Percentiles rank a stretch among this genome's conserved stretches.
These are phyloP conservation scores for Spondyliosoma cantharus DNA, from an alignment of 2,797 vertebrate species.

Conservation along the genomic window DNA sequence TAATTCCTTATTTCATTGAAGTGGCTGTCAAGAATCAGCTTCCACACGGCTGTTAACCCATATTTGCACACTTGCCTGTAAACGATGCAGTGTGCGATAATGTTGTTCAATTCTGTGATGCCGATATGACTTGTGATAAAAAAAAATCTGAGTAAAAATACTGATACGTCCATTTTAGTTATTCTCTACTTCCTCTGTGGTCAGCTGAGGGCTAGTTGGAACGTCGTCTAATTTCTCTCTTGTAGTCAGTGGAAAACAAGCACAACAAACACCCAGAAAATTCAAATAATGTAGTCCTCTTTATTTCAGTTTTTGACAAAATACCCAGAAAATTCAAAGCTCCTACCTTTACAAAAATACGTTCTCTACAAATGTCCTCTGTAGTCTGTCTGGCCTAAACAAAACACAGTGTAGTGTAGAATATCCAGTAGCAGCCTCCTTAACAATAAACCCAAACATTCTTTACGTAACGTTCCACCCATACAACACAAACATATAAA, in stretches of 20 bases:
- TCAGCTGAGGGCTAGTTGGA: no score
- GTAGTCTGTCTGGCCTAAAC: slow-evolving; percentile 89
- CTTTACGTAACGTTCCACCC: slow-evolving; percentile 81
- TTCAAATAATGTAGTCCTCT: slow-evolving; percentile 93
- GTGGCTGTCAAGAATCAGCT: background rate
- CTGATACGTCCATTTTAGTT: no score
- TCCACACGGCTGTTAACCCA: background rate
- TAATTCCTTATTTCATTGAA: slow-evolving; percentile 17
- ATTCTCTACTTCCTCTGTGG: no score
- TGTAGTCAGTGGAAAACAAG: background rate
- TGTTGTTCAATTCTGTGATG: no score
- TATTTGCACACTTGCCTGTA: background rate
- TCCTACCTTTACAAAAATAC: slow-evolving; percentile 99
- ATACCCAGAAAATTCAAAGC: slow-evolving; percentile 99
- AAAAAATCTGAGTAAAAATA: no score
- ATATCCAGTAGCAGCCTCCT: slow-evolving; percentile 89
- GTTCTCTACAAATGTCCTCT: slow-evolving; percentile 96
- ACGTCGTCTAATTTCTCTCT: background rate
- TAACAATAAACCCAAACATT: slow-evolving; percentile 86
- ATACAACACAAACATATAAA: slow-evolving; percentile 94
- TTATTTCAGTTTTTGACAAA: slow-evolving; percentile 99
- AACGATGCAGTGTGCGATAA: no score
- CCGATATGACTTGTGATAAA: no score
- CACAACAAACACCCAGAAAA: slow-evolving; percentile 10
- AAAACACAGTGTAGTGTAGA: slow-evolving; percentile 88